Base-by-base conservation (phyloP, 2,888 invertebrate species). In the Euproctis similis region DNA sequence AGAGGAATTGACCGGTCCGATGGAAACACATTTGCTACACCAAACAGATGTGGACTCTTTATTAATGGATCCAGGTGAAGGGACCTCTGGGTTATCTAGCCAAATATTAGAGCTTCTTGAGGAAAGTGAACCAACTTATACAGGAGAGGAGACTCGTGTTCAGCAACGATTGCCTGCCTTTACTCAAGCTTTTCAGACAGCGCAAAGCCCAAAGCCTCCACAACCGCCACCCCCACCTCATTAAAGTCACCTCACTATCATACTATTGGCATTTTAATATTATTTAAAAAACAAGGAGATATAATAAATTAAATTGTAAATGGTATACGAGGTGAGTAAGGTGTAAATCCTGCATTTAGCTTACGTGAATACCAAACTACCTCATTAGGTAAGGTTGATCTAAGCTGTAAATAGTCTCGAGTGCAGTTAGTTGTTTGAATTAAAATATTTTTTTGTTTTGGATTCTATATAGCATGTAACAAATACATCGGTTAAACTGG, bases 351-450 rank as follows among this genome's bases (percentile, higher is more conserved):
- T 68, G 77, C 77, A 77, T 80, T 81, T 81, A 75, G 71, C 73
- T 71, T 71, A 63, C 58, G 64, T 67, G 58, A 58, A 68, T 58
- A 70, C 66, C 61, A 51, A 71, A 65, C 80, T 84, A 84, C 84
- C 84, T 84, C 82, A 81, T 51, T 81, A 81, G 74, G 80, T 80
- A 82, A 81, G 66, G 63, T 73, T 70, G 70, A 64, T 62, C 61
- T 77, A 72, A 75, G 73, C 72, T 77, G 74, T 80, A 74, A 63
- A 72, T 76, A 77, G 72, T 76, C 63, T 64, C 46, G 63, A 62
- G 63, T 67, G 62, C 65, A 68, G 59, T 68, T 40, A 67, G 63
- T 61, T 59, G 61, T 64, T 54, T 49, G 56, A 59, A 42, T 54
- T 61, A 47, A 56, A 64, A 51, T 53, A 46, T 52, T 60, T 51